phyloP scores from a whole-genome alignment of 2,113 vertebrate species.

The Micronisus gabar region DNA sequence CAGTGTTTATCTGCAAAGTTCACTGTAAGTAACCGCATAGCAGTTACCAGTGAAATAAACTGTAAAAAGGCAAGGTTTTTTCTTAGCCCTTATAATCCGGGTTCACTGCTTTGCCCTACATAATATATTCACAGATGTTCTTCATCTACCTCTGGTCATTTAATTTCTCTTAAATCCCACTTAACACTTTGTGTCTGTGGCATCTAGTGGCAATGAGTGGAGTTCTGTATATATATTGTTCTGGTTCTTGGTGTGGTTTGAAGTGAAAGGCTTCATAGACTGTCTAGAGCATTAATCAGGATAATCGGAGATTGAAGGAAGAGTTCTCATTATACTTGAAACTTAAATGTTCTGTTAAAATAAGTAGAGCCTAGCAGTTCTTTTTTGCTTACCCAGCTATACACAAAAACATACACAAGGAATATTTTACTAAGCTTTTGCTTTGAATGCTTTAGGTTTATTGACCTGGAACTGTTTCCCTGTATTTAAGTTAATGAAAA shows the following conservation, averaged over 20 bases:
- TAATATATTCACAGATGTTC: neutral
- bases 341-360: neutral
- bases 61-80: neutral
- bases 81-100: neutral
- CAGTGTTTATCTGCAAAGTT: neutral
- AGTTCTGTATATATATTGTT: neutral
- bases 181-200: neutral
- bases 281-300: neutral
- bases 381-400: neutral
- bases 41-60: neutral
- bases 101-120: neutral
- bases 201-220: neutral
- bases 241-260: neutral
- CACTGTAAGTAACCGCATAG: neutral
- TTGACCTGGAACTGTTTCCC: neutral
- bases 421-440: conserved; percentile 3
- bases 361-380: neutral
- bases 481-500: neutral
- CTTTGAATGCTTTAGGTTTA: neutral
- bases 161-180: neutral
- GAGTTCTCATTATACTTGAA: neutral
- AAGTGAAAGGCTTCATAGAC: neutral
- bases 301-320: neutral
- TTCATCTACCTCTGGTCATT: neutral
- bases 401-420: neutral